These are phyloP conservation scores for Rhingia rostrata DNA, from an alignment of 2,888 invertebrate genomes.

Conservation along the genomic window DNA sequence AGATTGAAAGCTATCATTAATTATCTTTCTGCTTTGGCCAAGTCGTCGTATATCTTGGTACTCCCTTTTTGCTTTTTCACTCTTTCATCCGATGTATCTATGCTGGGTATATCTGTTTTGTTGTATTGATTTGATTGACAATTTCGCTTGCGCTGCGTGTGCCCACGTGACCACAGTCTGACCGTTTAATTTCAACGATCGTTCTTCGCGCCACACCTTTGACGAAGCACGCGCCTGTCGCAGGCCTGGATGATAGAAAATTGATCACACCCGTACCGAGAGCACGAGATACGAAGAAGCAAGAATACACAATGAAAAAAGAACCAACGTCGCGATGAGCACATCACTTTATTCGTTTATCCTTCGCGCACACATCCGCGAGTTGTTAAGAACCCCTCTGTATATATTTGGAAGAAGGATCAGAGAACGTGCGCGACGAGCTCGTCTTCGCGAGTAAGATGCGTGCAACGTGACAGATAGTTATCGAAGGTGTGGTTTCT, in stretches of 20 bases:
- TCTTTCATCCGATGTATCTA: constrained; percentile 8
- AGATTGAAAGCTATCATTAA: constrained; percentile 74
- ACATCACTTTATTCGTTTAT: constrained; percentile 65
- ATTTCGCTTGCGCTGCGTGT: constrained; percentile 70
- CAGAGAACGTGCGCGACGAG: constrained; percentile 43
- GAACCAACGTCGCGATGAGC: constrained; percentile 58
- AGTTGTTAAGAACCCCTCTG: constrained; percentile 43
- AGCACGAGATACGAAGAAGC: constrained; percentile 57
- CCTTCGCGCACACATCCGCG: constrained; percentile 69
- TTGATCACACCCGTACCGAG: constrained; percentile 56
- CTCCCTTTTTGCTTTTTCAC: background rate
- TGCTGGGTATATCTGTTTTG: constrained; percentile 15
- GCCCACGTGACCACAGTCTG: constrained; percentile 74
- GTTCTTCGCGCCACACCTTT: constrained; percentile 71
- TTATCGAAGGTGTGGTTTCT: constrained; percentile 71
- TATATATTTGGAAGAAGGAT: constrained; percentile 45
- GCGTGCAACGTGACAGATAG: constrained; percentile 73
- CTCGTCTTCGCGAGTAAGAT: constrained; percentile 50
- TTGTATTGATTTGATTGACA: constrained; percentile 74
- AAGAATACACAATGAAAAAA: constrained; percentile 39
- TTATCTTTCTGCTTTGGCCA: constrained; percentile 66
- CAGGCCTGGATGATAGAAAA: constrained; percentile 68
- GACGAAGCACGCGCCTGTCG: constrained; percentile 73
- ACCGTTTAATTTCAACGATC: constrained; percentile 74
- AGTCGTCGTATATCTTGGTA: constrained; percentile 20